Evolutionary conservation across 2,113 vertebrate species (phyloP).

Genomic region (Apteryx mantelli): DNA sequence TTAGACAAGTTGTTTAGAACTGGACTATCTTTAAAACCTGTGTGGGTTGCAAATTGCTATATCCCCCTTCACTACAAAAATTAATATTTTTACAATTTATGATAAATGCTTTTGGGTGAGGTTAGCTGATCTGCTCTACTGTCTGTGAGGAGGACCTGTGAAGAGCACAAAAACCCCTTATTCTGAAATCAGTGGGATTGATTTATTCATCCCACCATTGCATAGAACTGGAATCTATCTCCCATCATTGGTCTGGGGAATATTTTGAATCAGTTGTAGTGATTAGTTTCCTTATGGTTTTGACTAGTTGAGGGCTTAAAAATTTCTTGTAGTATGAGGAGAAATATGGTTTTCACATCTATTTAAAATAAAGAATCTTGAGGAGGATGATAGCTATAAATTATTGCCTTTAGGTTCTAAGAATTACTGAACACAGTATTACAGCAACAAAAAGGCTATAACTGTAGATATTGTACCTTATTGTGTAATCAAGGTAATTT

Average conservation of each 20-base stretch:
- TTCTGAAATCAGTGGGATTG: background rate
- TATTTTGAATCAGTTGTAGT: background rate
- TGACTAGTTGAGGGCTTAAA: background rate
- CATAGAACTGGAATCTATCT: background rate
- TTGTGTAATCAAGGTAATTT: background rate
- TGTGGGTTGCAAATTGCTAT: background rate
- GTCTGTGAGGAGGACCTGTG: background rate
- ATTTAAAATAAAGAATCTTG: background rate
- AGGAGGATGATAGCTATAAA: background rate
- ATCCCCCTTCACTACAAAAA: background rate
- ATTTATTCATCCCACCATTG: background rate
- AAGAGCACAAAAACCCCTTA: background rate
- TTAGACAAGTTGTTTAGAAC: background rate
- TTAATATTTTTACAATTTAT: background rate
- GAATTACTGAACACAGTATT: background rate
- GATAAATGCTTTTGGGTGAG: background rate
- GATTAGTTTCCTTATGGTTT: background rate
- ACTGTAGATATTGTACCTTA: background rate
- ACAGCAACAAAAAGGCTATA: background rate
- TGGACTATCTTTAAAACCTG: background rate
- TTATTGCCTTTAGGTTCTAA: background rate
- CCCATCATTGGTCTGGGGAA: rapidly evolving
- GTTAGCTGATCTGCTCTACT: background rate
- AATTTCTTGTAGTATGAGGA: background rate
- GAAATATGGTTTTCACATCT: background rate